phyloP scores from a whole-genome alignment of 2,888 invertebrate species.

The Crioceris asparagi region DNA sequence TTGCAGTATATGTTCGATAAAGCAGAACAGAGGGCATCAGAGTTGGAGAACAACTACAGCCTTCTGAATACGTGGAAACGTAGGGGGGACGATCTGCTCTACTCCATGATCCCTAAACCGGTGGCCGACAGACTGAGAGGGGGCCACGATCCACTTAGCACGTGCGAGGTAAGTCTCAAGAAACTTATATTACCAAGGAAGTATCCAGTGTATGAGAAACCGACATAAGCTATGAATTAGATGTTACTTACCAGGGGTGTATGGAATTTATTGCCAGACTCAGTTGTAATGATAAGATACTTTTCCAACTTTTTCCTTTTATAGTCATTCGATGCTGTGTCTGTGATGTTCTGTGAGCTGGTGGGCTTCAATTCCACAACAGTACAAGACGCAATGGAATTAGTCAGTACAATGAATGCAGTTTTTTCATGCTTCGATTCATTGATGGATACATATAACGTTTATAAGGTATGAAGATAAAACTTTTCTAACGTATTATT shows the following conservation, averaged over 20 bases:
- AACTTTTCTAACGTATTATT: no score
- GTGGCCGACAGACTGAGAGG: conserved; percentile 71
- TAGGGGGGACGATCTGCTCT: conserved; percentile 74
- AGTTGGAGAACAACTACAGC: conserved; percentile 66
- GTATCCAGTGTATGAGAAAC: not conserved
- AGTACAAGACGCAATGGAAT: conserved; percentile 58
- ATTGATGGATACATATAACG: conserved; percentile 70
- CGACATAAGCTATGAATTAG: no score
- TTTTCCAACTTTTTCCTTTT: conserved; percentile 17
- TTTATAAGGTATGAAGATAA: conserved; percentile 80
- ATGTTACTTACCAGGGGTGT: no score
- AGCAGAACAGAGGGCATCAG: conserved; percentile 67
- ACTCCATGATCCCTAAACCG: conserved; percentile 84
- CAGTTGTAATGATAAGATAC: not conserved
- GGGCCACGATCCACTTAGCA: conserved; percentile 64
- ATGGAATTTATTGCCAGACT: no score
- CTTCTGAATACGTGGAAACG: conserved; percentile 77
- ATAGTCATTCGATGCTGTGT: conserved; percentile 66
- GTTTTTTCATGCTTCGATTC: conserved; percentile 79
- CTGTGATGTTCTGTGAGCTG: conserved; percentile 70
- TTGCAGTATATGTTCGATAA: conserved; percentile 73
- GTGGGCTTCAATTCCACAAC: conserved; percentile 48
- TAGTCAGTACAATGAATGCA: conserved; percentile 75
- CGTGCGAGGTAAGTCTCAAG: conserved; percentile 56
- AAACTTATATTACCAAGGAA: no score